Base-by-base conservation (phyloP, 1,140 invertebrate genomes). In the Drosophila guanche region DNA sequence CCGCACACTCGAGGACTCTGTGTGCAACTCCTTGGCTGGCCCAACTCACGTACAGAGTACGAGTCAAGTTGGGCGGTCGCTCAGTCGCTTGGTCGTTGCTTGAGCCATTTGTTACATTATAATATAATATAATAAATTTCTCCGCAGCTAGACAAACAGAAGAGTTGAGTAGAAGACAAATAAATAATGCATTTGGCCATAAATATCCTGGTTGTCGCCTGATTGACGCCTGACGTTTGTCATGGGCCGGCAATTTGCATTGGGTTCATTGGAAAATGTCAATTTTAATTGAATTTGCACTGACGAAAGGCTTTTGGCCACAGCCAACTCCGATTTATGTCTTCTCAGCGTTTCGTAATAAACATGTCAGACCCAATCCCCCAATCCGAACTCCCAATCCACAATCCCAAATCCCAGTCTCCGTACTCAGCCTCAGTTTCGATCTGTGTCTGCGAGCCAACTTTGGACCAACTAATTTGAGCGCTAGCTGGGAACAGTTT, bases 221-320 rank as follows among this genome's bases (percentile, higher is more conserved):
- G 71, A 74, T 74, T 46, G 78, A 81, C 62, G 69, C 67, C 68
- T 68, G 73, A 73, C 57, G 76, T 78, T 79, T 74, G 76, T 57
- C 63, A 71, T 74, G 47, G 58, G 41, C 45, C 52, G 65, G 61
- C 62, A 66, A 81, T 74, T 77, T 83, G 79, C 83, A 86, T 73
- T 75, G 63, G 65, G 60, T 88, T 86, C 73, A 81, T 67, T 60
- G 73, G 57, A 81, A 86, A 88, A 88, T 88, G 83, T 79, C 83
- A 88, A 72, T 80, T 88, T 88, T 88, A 88, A 88, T 88, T 88
- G 83, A 88, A 88, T 88, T 88, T 88, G 78, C 80, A 88, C 86
- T 79, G 83, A 69, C 76, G 76, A 62, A 59, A 57, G 53, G 40
- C 56, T 53, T 53, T 59, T 50, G 45, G n/a, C 33, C 10, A 3